These are phyloP conservation scores for Ichneumoninae sp. DNA, from an alignment of 2,888 invertebrate species.

Conservation along the genomic window DNA sequence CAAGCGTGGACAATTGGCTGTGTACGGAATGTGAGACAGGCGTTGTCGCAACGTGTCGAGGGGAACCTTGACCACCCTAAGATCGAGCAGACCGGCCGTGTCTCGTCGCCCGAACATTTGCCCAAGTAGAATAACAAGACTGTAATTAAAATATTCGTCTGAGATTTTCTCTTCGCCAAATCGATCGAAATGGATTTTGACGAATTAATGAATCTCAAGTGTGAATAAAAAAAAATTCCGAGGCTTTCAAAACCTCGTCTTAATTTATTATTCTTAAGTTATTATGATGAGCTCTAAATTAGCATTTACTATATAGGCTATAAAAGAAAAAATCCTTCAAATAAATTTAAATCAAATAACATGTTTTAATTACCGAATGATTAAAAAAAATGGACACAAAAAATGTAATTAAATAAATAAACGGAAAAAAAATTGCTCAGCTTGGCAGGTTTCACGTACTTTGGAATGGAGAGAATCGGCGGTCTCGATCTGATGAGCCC, in stretches of 20 bases:
- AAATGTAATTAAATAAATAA: background rate
- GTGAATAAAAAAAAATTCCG: too few species aligned
- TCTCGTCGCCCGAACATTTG: slow-evolving; percentile 92
- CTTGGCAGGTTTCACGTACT: slow-evolving; percentile 84
- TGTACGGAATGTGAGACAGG: slow-evolving; percentile 91
- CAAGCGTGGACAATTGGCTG: slow-evolving; percentile 90
- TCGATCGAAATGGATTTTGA: background rate
- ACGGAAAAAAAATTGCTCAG: slow-evolving; percentile 59
- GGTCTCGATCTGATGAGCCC: slow-evolving; percentile 95
- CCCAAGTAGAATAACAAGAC: slow-evolving; percentile 93
- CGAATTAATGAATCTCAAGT: too few species aligned
- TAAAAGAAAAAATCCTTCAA: too few species aligned
- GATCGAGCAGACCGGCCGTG: slow-evolving; percentile 89
- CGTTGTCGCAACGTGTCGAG: slow-evolving; percentile 90
- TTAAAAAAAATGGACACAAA: background rate
- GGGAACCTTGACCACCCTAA: slow-evolving; percentile 89
- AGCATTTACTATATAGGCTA: too few species aligned
- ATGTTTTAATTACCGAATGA: too few species aligned
- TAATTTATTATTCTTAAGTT: too few species aligned
- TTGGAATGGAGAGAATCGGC: slow-evolving; percentile 92
- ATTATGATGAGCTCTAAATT: too few species aligned
- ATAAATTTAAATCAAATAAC: too few species aligned
- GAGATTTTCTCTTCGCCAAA: background rate
- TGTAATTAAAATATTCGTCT: slow-evolving; percentile 76
- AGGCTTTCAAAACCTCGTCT: too few species aligned